Evolutionary conservation across 1,140 invertebrate genomes (phyloP), one percentile per base, ranked within the genome.

Genomic region (Caenorhabditis remanei): DNA sequence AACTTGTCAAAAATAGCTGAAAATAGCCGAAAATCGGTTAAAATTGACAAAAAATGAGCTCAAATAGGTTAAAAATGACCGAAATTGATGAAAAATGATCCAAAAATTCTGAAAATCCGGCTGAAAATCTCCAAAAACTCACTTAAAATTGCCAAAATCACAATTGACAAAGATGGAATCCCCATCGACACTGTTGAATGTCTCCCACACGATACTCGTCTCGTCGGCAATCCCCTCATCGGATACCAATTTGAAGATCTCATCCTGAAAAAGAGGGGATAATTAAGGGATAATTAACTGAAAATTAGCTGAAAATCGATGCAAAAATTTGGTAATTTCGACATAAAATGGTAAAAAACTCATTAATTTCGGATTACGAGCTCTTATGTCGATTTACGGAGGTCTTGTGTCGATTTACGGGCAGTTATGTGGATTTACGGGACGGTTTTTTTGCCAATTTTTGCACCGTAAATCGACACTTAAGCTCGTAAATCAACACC

Each of bases 61-160:
- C n/a, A 58, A 58, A 58, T n/a, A 0, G 56, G 5, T 9, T n/a
- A 0, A 32, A 32, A 32, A 32, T 32, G 32, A 1, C 32, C 32
- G 32, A 32, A 32, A 32, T 32, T 32, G 32, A 32, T 32, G 32
- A 32, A 32, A 32, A 32, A 32, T 32, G 32, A 32, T 32, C 32
- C 32, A 32, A 32, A 32, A 32, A 32, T 32, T 32, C 32, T 32
- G 32, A 32, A 32, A 32, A 32, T 32, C 2, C 32, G 32, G 32
- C 32, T 32, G 32, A 32, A 32, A 32, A 32, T 32, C 21, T 40
- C 65, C 41, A 0, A 55, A 55, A 56, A 61, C 55, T 65, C 43
- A 63, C 58, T 84, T 84, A 14, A 84, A 84, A 63, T 61, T 84
- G 9, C n/a, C 43, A 14, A 84, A 84, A 63, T 84, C 83, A 3